Conservation (phyloP, 2,797 vertebrate genomes). For the Neosilurus hyrtlii region DNA sequence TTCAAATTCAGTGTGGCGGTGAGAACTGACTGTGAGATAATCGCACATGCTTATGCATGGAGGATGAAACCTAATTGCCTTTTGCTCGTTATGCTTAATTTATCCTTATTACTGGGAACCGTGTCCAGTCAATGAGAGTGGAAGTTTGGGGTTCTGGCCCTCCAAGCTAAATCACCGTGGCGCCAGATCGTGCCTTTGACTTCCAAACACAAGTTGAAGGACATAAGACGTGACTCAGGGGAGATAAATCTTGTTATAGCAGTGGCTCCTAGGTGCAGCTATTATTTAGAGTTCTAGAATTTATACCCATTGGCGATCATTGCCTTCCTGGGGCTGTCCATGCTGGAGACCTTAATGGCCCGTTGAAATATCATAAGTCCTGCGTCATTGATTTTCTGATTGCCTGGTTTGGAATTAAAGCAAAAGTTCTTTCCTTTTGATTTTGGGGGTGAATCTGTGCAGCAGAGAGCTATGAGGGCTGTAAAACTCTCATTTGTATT, state of each 20-base stretch:
- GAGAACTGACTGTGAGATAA: conserved; percentile 8
- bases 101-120: conserved; percentile 15
- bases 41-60: not conserved
- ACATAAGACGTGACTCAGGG: conserved; percentile 44
- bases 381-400: conserved; percentile 40
- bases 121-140: conserved; percentile 28
- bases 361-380: conserved; percentile 45
- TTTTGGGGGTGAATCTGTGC: conserved; percentile 1
- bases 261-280: conserved; percentile 37
- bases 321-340: conserved; percentile 29
- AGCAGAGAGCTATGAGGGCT: not conserved
- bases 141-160: conserved; percentile 24
- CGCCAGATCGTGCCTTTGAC: conserved; percentile 38
- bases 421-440: conserved; percentile 17
- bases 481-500: conserved; percentile 5
- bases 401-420: conserved; percentile 29
- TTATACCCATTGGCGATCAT: conserved; percentile 45
- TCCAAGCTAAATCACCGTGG: conserved; percentile 30
- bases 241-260: conserved; percentile 53
- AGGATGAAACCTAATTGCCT: conserved; percentile 25
- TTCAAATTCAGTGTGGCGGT: not conserved
- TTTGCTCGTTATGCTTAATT: conserved; percentile 36
- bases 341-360: conserved; percentile 41
- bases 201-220: conserved; percentile 47
- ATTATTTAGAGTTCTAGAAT: conserved; percentile 46